Evolutionary conservation across 1,140 invertebrate species (phyloP).

Genomic region (Phymastichus coffea): DNA sequence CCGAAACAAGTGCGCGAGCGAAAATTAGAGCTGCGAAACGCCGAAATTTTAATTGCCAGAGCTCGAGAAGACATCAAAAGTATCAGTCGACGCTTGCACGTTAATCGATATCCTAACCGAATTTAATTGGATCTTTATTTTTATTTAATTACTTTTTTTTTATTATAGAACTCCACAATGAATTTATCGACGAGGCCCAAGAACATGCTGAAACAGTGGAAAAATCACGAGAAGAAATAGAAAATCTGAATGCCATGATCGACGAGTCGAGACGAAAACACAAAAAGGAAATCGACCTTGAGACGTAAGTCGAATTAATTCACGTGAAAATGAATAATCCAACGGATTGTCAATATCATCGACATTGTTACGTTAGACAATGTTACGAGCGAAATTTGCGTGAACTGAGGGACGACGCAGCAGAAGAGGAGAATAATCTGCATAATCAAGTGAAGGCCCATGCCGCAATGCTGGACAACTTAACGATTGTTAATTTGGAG

Average conservation of each 20-base stretch:
- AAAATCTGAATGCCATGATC: constrained; percentile 1
- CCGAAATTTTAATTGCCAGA: constrained; percentile 15
- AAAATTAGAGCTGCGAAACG: constrained; percentile 30
- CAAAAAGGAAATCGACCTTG: background rate
- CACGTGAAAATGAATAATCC: background rate
- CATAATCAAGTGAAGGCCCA: constrained; percentile 16
- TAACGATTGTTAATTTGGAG: constrained; percentile 10
- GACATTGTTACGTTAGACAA: constrained; percentile 1
- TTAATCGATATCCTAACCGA: too few species aligned
- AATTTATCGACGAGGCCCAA: background rate
- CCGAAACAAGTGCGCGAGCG: constrained; percentile 32
- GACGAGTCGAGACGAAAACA: background rate
- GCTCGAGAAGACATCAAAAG: constrained; percentile 22
- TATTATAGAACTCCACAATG: background rate
- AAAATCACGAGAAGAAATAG: background rate
- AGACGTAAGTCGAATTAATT: constrained; percentile 18
- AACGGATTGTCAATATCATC: background rate
- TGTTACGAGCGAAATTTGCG: background rate
- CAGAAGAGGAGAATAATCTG: constrained; percentile 8
- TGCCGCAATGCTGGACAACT: constrained; percentile 20
- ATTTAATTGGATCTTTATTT: too few species aligned
- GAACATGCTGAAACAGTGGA: background rate
- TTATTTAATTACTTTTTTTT: too few species aligned
- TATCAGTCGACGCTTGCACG: constrained; percentile 3
- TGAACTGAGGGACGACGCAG: background rate